Evolutionary conservation across 2,888 invertebrate species (phyloP).

Genomic region (Malachius bipustulatus): DNA sequence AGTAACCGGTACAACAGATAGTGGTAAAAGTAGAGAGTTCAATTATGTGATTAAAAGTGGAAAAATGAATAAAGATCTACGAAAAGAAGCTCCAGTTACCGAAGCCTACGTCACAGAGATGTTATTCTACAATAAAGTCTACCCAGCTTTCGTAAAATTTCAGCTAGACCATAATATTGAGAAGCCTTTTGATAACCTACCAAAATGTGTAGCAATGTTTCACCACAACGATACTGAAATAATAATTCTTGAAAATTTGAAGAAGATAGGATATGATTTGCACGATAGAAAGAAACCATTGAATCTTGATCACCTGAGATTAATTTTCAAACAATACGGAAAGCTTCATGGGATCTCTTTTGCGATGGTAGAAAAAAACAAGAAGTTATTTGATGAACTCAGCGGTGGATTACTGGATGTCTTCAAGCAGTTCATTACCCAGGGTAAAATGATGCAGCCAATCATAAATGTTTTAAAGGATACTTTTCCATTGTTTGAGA

Average conservation of each 20-base stretch:
- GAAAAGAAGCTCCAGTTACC: slow-evolving; percentile 19
- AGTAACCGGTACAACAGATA: slow-evolving; percentile 12
- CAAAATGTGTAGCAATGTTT: slow-evolving; percentile 23
- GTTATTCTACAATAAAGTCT: slow-evolving; percentile 20
- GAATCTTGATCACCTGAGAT: slow-evolving; percentile 24
- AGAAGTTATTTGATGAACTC: slow-evolving; percentile 14
- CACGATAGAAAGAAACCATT: slow-evolving; percentile 22
- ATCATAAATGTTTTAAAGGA: too few species aligned
- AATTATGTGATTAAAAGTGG: slow-evolving; percentile 23
- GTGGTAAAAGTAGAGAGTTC: slow-evolving; percentile 14
- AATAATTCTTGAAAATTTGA: slow-evolving; percentile 23
- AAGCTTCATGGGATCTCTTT: slow-evolving; percentile 21
- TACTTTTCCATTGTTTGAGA: too few species aligned
- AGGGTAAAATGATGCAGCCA: slow-evolving; percentile 1
- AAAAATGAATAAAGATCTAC: slow-evolving; percentile 20
- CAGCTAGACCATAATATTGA: slow-evolving; percentile 15
- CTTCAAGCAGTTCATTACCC: background rate
- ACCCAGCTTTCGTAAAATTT: slow-evolving; percentile 20
- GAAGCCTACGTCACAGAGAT: slow-evolving; percentile 15
- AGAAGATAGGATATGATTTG: slow-evolving; percentile 20
- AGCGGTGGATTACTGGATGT: slow-evolving; percentile 9
- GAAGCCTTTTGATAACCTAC: slow-evolving; percentile 15
- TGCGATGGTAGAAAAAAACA: slow-evolving; percentile 17
- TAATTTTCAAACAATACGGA: slow-evolving; percentile 20
- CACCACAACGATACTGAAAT: slow-evolving; percentile 21